A percentile compares a stretch with the other conserved stretches of the same genome.
phyloP scores from a whole-genome alignment of 2,797 vertebrate species.

The Esox lucius region DNA sequence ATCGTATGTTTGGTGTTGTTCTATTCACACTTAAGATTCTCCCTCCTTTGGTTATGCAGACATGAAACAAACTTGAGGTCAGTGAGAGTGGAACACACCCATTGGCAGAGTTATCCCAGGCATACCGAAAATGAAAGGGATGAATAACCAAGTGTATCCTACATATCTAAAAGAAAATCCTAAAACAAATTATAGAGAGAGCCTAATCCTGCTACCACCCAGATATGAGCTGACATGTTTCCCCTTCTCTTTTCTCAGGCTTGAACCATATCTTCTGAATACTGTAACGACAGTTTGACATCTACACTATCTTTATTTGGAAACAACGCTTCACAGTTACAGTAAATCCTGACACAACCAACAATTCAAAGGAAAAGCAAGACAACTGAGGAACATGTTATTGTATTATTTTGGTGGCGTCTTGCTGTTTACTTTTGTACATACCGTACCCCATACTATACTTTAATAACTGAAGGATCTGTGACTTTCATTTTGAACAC shows the following conservation, averaged over 20 bases:
- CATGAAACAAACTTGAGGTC: conserved; percentile 60
- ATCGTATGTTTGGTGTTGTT: conserved; percentile 59
- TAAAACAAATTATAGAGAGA: conserved; percentile 24
- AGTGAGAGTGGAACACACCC: conserved; percentile 50
- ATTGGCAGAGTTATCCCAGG: conserved; percentile 33
- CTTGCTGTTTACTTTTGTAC: conserved; percentile 1
- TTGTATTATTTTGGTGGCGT: not conserved
- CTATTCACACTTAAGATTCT: conserved; percentile 67
- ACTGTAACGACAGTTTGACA: conserved; percentile 3
- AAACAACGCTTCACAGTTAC: not conserved
- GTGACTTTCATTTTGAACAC: not conserved
- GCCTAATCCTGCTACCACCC: conserved; percentile 9
- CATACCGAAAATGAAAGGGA: conserved; percentile 52
- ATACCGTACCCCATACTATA: not conserved
- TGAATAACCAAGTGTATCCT: conserved; percentile 37
- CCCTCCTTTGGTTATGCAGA: conserved; percentile 52
- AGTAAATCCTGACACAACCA: not conserved
- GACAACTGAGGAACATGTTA: not conserved
- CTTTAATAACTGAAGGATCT: too few species aligned
- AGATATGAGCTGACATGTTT: not conserved
- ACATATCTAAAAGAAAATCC: conserved; percentile 23
- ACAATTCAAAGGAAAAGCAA: not conserved
- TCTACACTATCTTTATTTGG: not conserved
- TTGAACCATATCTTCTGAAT: conserved; percentile 6
- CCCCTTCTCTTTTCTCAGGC: not conserved